Evolutionary conservation across 2,888 invertebrate genomes (phyloP).

Genomic region (Melieria picta): DNA sequence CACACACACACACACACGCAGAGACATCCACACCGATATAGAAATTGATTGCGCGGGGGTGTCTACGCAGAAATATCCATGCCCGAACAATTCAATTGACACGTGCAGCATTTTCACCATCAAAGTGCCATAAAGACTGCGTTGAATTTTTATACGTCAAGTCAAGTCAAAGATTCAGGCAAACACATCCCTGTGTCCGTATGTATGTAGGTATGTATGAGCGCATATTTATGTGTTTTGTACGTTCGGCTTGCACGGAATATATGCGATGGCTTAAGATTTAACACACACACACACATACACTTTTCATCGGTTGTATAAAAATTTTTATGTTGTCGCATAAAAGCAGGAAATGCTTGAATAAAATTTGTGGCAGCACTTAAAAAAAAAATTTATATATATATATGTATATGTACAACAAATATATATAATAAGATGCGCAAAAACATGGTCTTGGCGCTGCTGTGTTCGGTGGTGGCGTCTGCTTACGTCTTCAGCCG

Average conservation of each 20-base stretch:
- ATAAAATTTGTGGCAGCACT: not conserved
- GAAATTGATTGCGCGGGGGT: too few species aligned
- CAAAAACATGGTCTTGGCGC: too few species aligned
- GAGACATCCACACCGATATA: too few species aligned
- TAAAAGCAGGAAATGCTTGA: conserved; percentile 14
- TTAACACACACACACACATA: not conserved
- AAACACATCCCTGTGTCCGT: not conserved
- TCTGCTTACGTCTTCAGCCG: too few species aligned
- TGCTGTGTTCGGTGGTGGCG: too few species aligned
- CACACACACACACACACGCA: conserved; percentile 1
- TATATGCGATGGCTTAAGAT: not conserved
- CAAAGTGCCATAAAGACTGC: conserved; percentile 33
- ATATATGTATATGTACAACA: not conserved
- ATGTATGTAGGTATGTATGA: not conserved
- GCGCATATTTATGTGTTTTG: not conserved
- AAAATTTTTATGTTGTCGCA: conserved; percentile 7
- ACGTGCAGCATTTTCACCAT: conserved; percentile 51
- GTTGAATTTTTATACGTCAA: conserved; percentile 31
- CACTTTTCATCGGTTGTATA: not conserved
- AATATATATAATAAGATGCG: not conserved
- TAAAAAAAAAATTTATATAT: not conserved
- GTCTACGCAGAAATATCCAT: not conserved
- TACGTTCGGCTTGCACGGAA: too few species aligned
- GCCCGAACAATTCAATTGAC: conserved; percentile 61
- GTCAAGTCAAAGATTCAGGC: too few species aligned